Base-by-base conservation (phyloP, 1,140 invertebrate genomes). In the Lordiphosa collinella region DNA sequence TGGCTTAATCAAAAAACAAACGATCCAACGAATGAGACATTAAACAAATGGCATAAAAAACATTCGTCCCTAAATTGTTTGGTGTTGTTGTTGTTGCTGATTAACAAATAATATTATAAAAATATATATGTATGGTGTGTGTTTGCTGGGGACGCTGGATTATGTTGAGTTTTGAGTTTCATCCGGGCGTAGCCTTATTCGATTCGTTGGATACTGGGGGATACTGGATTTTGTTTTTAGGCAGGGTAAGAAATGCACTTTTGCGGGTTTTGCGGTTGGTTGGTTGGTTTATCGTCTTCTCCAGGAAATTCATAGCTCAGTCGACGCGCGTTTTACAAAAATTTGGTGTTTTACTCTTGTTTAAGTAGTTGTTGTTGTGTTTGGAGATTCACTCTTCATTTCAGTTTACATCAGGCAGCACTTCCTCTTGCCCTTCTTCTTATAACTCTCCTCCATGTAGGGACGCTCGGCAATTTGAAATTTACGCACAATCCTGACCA, bases 391-490 rank as follows among this genome's bases (percentile, higher is more conserved):
- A 25, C 9, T 35, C 25, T n/a, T n/a, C 3, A 1, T 5, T 9
- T 10, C 9, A 1, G 9, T 11, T 68, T 95, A 96, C 89, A 96
- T 90, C 60, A 96, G 91, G 67, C 91, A 92, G 89, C 95, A 96
- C 70, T 92, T 93, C 85, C 93, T 95, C 84, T 94, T 95, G 68
- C 92, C 92, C 66, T 91, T 92, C 67, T 92, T 93, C 58, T 93
- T 93, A 62, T 93, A 91, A 55, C 91, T 91, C 49, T 93, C 92
- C 87, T 95, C 95, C 4, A 94, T 88, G 18, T 93, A 93, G 38
- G 96, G 95, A 55, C 96, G 90, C 88, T 98, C 97, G 1, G 95
- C 93, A 34, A 94, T 91, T 89, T 98, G 96, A 90, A 98, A 98
- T 88, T 95, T 94, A 47, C 97, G 91, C 9, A 99, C 95, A 67